These are phyloP conservation scores for Octonoba sinensis DNA, from an alignment of 2,888 invertebrate species.

Conservation along the genomic window DNA sequence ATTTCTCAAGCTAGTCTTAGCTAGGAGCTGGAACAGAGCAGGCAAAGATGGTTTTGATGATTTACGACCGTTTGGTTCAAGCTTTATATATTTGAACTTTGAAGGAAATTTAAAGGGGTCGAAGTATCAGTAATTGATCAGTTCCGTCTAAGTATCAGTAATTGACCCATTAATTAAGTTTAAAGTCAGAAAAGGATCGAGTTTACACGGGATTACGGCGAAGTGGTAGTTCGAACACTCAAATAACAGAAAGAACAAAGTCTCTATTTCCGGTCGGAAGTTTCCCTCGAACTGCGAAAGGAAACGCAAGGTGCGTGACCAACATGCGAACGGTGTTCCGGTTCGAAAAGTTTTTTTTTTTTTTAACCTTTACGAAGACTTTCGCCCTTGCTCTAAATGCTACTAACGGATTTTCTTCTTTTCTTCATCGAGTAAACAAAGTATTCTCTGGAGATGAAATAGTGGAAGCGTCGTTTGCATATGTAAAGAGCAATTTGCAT, in stretches of 20 bases:
- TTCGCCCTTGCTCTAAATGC: slow-evolving; percentile 10
- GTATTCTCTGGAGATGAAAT: background rate
- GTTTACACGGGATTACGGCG: no score
- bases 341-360: slow-evolving; percentile 1
- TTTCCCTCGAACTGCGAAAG: slow-evolving; percentile 6
- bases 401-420: background rate
- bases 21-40: background rate
- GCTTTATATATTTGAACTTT: background rate
- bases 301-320: slow-evolving; percentile 26
- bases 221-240: no score
- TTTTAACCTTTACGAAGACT: background rate
- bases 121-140: background rate
- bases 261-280: slow-evolving; percentile 42
- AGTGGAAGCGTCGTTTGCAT: slow-evolving; percentile 10
- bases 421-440: slow-evolving; percentile 9
- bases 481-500: slow-evolving; percentile 22
- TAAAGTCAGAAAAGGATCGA: no score
- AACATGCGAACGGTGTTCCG: slow-evolving; percentile 21
- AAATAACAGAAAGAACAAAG: background rate
- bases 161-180: no score
- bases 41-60: background rate
- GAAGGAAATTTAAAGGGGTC: background rate
- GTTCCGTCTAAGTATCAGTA: no score
- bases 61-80: background rate
- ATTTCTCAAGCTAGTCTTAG: background rate